Percentiles rank a stretch among this genome's conserved stretches.
Evolutionary conservation across 2,888 invertebrate species (phyloP).

Genomic region (Tanytarsus gracilentus): DNA sequence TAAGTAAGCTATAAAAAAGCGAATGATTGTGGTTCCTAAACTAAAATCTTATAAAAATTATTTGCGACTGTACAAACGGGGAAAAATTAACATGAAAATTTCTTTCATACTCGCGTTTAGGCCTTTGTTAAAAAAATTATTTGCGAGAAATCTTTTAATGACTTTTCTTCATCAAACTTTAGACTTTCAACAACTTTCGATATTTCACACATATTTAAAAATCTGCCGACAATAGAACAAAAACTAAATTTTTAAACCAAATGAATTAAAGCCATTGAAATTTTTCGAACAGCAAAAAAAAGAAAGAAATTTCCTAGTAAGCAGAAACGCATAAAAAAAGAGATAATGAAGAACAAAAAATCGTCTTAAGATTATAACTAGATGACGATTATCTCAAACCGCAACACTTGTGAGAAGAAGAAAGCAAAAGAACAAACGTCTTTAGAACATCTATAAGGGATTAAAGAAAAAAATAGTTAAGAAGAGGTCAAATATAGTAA

Average conservation of each 20-base stretch:
- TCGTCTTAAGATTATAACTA: conserved; percentile 7
- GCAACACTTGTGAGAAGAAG: conserved; percentile 1
- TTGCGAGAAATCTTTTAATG: background rate
- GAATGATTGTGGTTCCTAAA: conserved; percentile 30
- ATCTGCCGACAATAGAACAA: too few relatives aligned
- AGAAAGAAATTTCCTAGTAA: background rate
- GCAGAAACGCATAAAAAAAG: background rate
- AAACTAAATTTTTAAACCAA: too few relatives aligned
- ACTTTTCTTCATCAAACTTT: conserved; percentile 39
- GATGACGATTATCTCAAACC: conserved; percentile 19
- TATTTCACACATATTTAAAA: too few relatives aligned
- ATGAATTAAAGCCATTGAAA: background rate
- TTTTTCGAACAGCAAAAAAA: background rate
- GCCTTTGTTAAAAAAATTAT: conserved; percentile 57
- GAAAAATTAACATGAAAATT: background rate
- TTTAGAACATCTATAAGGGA: conserved; percentile 19
- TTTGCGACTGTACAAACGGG: too few relatives aligned
- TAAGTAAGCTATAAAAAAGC: conserved; percentile 13
- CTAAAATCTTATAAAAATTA: conserved; percentile 34
- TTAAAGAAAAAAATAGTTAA: conserved; percentile 2
- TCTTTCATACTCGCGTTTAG: conserved; percentile 53
- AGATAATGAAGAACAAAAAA: conserved; percentile 6
- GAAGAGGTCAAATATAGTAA: conserved; percentile 22
- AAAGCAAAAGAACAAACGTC: conserved; percentile 14
- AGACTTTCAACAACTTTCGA: too few relatives aligned